Evolutionary conservation across 2,888 invertebrate genomes (phyloP).

Genomic region (Adelognathus sp.): DNA sequence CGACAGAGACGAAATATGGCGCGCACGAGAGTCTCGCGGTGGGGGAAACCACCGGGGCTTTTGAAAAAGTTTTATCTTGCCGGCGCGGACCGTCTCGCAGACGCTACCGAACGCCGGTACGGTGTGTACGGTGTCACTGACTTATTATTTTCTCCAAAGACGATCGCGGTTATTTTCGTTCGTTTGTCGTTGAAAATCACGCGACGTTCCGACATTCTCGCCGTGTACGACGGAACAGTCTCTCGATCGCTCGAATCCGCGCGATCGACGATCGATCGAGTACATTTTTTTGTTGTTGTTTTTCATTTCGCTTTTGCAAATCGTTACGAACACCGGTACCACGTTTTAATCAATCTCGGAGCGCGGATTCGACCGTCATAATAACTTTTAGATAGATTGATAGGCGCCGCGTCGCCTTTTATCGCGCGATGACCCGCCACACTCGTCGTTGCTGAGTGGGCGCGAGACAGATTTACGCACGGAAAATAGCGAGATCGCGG

Average conservation of each 20-base stretch:
- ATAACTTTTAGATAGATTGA: not conserved
- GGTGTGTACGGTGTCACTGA: conserved; percentile 69
- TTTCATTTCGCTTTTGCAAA: not conserved
- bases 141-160: conserved; percentile 14
- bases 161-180: not conserved
- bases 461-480: conserved; percentile 8
- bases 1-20: conserved; percentile 56
- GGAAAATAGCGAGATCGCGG: not conserved
- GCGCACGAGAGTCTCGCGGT: conserved; percentile 56
- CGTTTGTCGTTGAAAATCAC: conserved; percentile 25
- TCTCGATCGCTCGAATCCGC: not conserved
- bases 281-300: not conserved
- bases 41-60: conserved; percentile 74
- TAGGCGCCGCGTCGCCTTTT: conserved; percentile 9
- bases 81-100: conserved; percentile 77
- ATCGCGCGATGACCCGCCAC: conserved; percentile 37
- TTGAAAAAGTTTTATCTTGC: conserved; percentile 80
- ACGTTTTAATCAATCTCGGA: too few species aligned
- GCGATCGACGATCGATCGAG: not conserved
- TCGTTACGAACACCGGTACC: not conserved
- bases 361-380: not conserved
- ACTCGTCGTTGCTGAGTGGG: conserved; percentile 49
- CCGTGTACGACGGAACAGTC: conserved; percentile 8
- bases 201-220: conserved; percentile 5
- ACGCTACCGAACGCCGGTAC: conserved; percentile 79